Percentiles rank a stretch among this genome's conserved stretches.
phyloP scores from a whole-genome alignment of 2,888 invertebrate species.

The Lasioglossum zephyrum region DNA sequence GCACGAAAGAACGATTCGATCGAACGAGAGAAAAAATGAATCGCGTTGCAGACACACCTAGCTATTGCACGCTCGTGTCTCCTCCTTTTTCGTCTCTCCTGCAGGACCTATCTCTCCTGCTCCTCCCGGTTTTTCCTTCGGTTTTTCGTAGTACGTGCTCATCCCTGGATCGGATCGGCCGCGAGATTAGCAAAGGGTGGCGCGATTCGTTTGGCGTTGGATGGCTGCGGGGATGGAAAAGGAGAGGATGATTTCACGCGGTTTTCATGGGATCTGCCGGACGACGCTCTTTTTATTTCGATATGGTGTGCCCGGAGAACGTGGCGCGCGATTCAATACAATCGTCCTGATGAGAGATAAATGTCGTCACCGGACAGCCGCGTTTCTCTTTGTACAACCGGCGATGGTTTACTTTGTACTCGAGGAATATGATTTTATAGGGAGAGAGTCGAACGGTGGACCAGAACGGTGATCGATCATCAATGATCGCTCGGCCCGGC shows the following conservation, averaged over 20 bases:
- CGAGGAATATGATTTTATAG: background rate
- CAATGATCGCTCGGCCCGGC: background rate
- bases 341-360: conserved; percentile 10
- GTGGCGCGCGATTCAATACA: conserved; percentile 24
- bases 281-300: conserved; percentile 20
- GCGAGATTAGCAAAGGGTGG: conserved; percentile 53
- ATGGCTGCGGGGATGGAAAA: conserved; percentile 10
- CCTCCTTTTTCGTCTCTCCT: background rate
- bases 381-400: background rate
- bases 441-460: background rate
- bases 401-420: background rate
- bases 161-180: conserved; percentile 48
- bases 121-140: conserved; percentile 4
- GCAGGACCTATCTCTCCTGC: conserved; percentile 13
- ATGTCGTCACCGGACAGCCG: background rate
- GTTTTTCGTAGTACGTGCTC: conserved; percentile 49
- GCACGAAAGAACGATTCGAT: background rate
- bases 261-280: conserved; percentile 29
- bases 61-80: background rate
- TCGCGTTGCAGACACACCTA: background rate
- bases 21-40: background rate
- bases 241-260: conserved; percentile 53
- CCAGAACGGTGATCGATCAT: background rate
- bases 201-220: conserved; percentile 35
- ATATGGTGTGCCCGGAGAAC: conserved; percentile 2